Evolutionary conservation across 2,888 invertebrate species (phyloP), one percentile per base, ranked within the genome.

Genomic region (Hipparchia sbordonii): DNA sequence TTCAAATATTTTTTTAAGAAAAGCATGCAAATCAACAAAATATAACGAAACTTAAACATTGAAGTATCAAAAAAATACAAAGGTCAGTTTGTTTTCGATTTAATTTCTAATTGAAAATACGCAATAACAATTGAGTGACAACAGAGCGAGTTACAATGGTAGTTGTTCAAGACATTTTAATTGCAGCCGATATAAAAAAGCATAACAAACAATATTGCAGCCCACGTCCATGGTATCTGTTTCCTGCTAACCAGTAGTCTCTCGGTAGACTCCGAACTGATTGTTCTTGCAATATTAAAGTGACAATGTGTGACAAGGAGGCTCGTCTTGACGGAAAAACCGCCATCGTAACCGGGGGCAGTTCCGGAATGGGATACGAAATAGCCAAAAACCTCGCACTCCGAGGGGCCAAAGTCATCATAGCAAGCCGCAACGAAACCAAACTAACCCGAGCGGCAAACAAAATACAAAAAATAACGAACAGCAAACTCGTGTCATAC

Each of bases 371-470:
- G 9, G 93, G 93, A 4, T 85, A 87, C n/a, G 93, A 91, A 84
- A 84, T 89, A 4, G 93, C 93, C 0, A 91, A 89, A 66, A 88
- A 90, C 72, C 78, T 95, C 57, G 94, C 94, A 0, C 79, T 81
- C 57, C 85, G 88, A 65, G 94, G 94, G 12, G 95, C 94, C 1
- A 88, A 82, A 80, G 92, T 95, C 7, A 88, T 95, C 1, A 89
- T 95, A 66, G 94, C 94, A 1, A 95, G 95, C 75, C 82, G 94
- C 70, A 93, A 94, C 61, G 86, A 92, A 84, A 84, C 87, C 0
- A 94, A 92, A 80, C 85, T 94, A 0, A 84, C 82, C 33, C 77
- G 78, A 76, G 94, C 94, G 1, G 83, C 82, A 77, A 81, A 89
- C 39, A 75, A 84, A 66, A 91, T 94, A 7, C 76, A 83, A 79